Percentiles rank a stretch among this genome's conserved stretches.
phyloP scores from a whole-genome alignment of 2,113 vertebrate species.

The Thinocorus orbignyianus region DNA sequence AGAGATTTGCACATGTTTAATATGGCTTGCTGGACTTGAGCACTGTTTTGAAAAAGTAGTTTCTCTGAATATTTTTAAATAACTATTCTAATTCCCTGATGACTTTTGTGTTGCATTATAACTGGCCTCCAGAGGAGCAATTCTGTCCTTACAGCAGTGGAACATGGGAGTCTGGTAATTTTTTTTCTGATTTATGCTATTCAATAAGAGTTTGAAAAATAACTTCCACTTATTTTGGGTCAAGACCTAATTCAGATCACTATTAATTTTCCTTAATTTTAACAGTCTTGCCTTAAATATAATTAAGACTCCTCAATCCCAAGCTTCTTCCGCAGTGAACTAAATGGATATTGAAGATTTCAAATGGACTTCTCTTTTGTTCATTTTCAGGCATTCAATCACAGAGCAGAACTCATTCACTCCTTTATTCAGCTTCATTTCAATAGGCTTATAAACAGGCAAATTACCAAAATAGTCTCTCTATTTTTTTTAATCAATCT shows the following conservation, averaged over 20 bases:
- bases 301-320: neutral
- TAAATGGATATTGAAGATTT: slow-evolving; percentile 9
- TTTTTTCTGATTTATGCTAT: neutral
- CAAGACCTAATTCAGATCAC: neutral
- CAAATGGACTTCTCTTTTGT: neutral
- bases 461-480: slow-evolving; percentile 27
- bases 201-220: neutral
- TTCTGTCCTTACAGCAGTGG: neutral
- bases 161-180: neutral
- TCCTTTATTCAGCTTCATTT: slow-evolving; percentile 19
- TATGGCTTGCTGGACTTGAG: neutral
- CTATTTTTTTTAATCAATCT: neutral
- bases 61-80: neutral
- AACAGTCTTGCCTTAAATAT: neutral
- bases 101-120: neutral
- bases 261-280: neutral
- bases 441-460: slow-evolving; percentile 1
- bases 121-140: neutral
- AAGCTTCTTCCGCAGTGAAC: neutral
- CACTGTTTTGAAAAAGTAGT: neutral
- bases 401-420: slow-evolving; percentile 1
- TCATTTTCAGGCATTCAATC: slow-evolving; percentile 15
- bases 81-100: neutral
- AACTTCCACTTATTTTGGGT: slow-evolving; percentile 10
- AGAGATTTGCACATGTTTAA: neutral